Percentiles rank a stretch among this genome's conserved stretches.
These are phyloP conservation scores for Ceratina calcarata DNA, from an alignment of 1,140 invertebrate species.

Conservation along the genomic window DNA sequence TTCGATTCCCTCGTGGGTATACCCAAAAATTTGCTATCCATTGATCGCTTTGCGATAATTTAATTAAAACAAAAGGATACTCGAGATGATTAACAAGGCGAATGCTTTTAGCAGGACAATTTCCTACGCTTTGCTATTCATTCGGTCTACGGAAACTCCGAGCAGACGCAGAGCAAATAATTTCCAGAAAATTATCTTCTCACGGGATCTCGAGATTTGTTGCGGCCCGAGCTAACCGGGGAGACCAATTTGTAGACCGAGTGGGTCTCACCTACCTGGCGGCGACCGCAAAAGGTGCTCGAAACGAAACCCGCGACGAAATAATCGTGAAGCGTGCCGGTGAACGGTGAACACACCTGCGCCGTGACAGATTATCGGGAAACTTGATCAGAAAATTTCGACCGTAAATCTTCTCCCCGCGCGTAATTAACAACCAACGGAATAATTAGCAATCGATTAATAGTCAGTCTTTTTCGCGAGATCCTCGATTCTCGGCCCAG, in stretches of 20 bases:
- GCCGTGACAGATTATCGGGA: slow-evolving; percentile 14
- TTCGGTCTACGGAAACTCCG: not conserved
- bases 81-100: not conserved
- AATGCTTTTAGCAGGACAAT: not conserved
- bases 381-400: slow-evolving; percentile 47
- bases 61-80: not conserved
- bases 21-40: too few relatives aligned
- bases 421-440: not conserved
- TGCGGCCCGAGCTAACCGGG: not conserved
- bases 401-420: slow-evolving; percentile 1
- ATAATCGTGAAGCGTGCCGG: slow-evolving; percentile 44
- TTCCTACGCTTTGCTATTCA: not conserved
- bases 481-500: not conserved
- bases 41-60: not conserved
- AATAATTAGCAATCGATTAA: slow-evolving; percentile 42
- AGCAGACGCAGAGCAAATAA: not conserved
- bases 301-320: slow-evolving; percentile 18
- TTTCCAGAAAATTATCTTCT: slow-evolving; percentile 35
- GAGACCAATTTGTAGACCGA: slow-evolving; percentile 33
- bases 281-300: too few relatives aligned
- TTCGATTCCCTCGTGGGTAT: too few relatives aligned
- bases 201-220: slow-evolving; percentile 28
- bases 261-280: too few relatives aligned
- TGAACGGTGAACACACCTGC: slow-evolving; percentile 34
- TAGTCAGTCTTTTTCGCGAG: not conserved